Evolutionary conservation across 2,797 vertebrate species (phyloP).

Genomic region (Denticeps clupeoides): DNA sequence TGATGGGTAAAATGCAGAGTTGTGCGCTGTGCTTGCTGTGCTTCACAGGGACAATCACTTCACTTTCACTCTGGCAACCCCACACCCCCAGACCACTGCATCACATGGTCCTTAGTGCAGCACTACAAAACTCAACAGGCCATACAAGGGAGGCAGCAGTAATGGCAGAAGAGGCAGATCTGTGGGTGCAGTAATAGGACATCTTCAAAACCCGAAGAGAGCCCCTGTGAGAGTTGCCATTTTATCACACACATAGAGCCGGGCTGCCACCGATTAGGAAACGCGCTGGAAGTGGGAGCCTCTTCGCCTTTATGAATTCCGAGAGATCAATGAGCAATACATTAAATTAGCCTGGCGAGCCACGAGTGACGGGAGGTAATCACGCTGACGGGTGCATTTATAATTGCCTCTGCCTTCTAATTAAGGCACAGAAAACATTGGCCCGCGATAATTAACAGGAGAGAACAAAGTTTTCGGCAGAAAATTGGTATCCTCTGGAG

Average conservation of each 20-base stretch:
- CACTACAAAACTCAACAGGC: not conserved
- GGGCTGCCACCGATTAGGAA: slow-evolving; percentile 43
- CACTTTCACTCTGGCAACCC: no score
- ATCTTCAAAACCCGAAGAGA: not conserved
- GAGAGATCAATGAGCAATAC: slow-evolving; percentile 47
- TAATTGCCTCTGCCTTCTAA: slow-evolving; percentile 53
- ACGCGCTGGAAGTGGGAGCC: slow-evolving; percentile 34
- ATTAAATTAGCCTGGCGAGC: slow-evolving; percentile 40
- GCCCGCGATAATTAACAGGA: slow-evolving; percentile 36
- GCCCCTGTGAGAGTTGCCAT: slow-evolving; percentile 29
- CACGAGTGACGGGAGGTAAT: slow-evolving; percentile 46
- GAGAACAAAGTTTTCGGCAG: slow-evolving; percentile 40
- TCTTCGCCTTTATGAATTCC: slow-evolving; percentile 43
- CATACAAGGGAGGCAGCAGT: no score
- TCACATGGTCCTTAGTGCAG: not conserved
- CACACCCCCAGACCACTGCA: no score
- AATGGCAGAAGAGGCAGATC: not conserved
- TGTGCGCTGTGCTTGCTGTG: no score
- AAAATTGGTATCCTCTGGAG: slow-evolving; percentile 41
- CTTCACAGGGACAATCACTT: no score
- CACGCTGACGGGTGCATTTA: slow-evolving; percentile 40
- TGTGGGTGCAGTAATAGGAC: not conserved
- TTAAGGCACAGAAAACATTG: slow-evolving; percentile 46
- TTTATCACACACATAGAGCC: slow-evolving; percentile 40
- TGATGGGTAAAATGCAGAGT: no score